Base-by-base conservation (phyloP, 1,140 invertebrate genomes). In the Drosophila carrolli region DNA sequence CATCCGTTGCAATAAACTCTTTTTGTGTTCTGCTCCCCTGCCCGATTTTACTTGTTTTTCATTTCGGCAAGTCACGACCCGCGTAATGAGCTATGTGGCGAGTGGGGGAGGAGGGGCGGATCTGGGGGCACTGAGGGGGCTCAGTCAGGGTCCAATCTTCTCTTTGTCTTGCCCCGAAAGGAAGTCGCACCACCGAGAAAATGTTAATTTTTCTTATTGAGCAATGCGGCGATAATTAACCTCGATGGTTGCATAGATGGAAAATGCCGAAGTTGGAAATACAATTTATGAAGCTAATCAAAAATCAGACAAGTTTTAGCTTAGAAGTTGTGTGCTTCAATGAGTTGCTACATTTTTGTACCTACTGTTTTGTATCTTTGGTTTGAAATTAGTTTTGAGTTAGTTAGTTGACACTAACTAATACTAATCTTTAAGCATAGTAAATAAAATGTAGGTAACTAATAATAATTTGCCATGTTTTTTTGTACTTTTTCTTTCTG, bases 41-140 rank as follows among this genome's bases (percentile, higher is more conserved):
- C 55, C 59, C 72, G 84, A 80, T 74, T 74, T 88, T 66, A 89
- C 84, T 88, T 89, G 84, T 88, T 89, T 89, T 81, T 84, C 81
- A 90, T 89, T 89, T 89, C 81, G 84, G 84, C 84, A 81, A 89
- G 84, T 89, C 84, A 89, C 84, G 84, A 89, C 84, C 84, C 84
- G 77, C 85, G 84, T 89, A 89, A 89, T 89, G 84, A 89, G 84
- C 84, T 57, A 58, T 61, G 29, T 38, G 44, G 53, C 41, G 40
- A 46, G 46, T 46, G 48, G 29, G 5, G 70, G 29, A 8, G 70
- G 48, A 16, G 40, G 11, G 10, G n/a, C 50, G 4, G 50, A 13
- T 37, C 10, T 13, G 55, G 35, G 44, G 38, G 40, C 38, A 6
- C 13, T 5, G 29, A 50, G 27, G 47, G 48, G 48, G 29, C 48